Base-by-base conservation (phyloP, 2,797 vertebrate genomes). In the Danio aesculapii region DNA sequence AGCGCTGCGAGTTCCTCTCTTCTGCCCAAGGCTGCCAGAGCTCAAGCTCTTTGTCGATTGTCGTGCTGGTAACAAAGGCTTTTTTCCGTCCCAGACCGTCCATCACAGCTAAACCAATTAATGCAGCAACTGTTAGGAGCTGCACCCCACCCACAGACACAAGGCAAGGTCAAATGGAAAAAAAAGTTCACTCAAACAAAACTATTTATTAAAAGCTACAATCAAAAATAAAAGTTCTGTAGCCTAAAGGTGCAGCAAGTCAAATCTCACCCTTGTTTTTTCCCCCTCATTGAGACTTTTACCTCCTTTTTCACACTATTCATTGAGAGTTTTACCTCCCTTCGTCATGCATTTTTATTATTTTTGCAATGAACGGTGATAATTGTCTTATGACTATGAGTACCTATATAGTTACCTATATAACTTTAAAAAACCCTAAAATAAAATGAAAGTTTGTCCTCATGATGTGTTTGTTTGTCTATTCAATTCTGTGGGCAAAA, bases 91-190 rank as follows among this genome's bases (percentile, higher is more conserved):
- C 90, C 90, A 17, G 86, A 88, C 88, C 68, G 87, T 89, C 93
- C 93, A 93, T 94, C 93, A 93, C 88, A 89, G 87, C 79, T 46
- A 57, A 11, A 89, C 87, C 90, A 78, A 78, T 92, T 91, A 92
- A 90, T 86, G 85, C 88, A 85, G 81, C 86, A 78, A 62, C 83
- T 6, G 88, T 84, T 87, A 67, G 4, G 52, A 77, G 67, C 13
- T 10, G n/a, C 46, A 75, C 10, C 10, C 58, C 39, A 67, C 75
- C 55, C 79, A 50, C 6, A 75, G 55, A 57, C 14, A 63, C 66
- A 76, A 17, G 44, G 46, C 80, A 84, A 84, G 82, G 82, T 86
- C 82, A 72, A 81, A 67, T 58, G 21, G n/a, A 30, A 30, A 30
- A 67, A 64, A 21, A 43, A 55, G 61, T 71, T 79, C 8, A 49